These are phyloP conservation scores for Sylvilagus bachmani DNA, from an alignment of 2,113 vertebrate genomes.

Conservation along the genomic window DNA sequence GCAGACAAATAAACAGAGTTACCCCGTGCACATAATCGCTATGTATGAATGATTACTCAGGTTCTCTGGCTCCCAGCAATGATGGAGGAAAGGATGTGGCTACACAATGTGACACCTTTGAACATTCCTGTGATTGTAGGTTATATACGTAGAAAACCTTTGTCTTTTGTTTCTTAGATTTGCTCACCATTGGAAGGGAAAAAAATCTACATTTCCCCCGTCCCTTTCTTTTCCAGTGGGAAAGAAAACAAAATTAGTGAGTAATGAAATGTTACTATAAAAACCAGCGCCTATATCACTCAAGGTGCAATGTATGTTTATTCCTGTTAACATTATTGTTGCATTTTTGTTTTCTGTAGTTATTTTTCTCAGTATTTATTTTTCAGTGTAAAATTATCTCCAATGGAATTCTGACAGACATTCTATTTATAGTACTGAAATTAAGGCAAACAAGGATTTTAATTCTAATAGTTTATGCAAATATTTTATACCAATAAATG, in stretches of 20 bases:
- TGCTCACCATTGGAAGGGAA: neutral
- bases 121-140: neutral
- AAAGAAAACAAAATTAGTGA: neutral
- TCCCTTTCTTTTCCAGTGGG: neutral
- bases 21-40: neutral
- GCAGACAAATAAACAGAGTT: neutral
- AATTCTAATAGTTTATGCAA: constrained; percentile 71
- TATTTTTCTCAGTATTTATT: constrained; percentile 57
- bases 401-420: constrained; percentile 56
- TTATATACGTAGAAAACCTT: neutral
- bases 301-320: constrained; percentile 1
- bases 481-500: constrained; percentile 76
- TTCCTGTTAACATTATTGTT: constrained; percentile 54
- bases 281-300: neutral
- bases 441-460: constrained; percentile 66
- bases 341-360: constrained; percentile 36
- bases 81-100: neutral
- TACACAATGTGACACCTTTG: neutral
- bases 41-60: neutral
- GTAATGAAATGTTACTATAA: constrained; percentile 53
- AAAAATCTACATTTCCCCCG: neutral
- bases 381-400: constrained; percentile 64
- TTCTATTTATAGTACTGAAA: constrained; percentile 67
- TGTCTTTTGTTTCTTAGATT: constrained; percentile 6
- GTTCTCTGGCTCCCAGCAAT: neutral